Evolutionary conservation across 2,888 invertebrate genomes (phyloP).

Genomic region (Pandemis cinnamomeana): DNA sequence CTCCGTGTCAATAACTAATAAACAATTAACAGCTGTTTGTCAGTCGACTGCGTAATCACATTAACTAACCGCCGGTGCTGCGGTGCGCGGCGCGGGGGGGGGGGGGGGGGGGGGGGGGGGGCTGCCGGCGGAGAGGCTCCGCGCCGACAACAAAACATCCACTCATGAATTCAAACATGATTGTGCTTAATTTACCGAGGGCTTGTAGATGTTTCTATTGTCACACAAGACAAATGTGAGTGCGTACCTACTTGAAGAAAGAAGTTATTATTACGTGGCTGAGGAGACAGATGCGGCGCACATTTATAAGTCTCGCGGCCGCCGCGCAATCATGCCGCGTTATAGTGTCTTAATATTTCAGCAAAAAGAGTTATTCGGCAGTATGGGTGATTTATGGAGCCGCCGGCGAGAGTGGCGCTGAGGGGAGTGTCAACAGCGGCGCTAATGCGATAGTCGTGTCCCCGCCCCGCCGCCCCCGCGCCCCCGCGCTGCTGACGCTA

Average conservation of each 20-base stretch:
- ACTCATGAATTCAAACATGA: neutral
- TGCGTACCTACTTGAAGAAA: neutral
- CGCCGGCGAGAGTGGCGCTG: constrained; percentile 18
- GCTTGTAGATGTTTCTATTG: neutral
- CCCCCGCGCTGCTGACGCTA: neutral
- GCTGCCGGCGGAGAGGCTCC: too few relatives aligned
- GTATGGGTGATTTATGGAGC: constrained; percentile 35
- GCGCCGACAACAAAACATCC: neutral
- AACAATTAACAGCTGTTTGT: constrained; percentile 1
- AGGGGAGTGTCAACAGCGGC: constrained; percentile 38
- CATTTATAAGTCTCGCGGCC: neutral
- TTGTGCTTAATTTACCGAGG: neutral
- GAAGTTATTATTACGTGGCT: neutral
- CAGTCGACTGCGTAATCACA: neutral
- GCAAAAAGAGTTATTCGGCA: constrained; percentile 36
- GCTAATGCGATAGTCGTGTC: constrained; percentile 40
- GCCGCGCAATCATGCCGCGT: neutral
- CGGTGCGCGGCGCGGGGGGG: neutral
- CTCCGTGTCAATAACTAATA: neutral
- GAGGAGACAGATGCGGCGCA: neutral
- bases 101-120: too few relatives aligned
- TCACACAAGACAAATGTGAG: neutral
- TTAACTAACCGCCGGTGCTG: neutral
- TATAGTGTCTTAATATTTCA: constrained; percentile 29
- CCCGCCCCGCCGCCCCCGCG: neutral